These are phyloP conservation scores for Calliopum simillimum DNA, from an alignment of 2,888 invertebrate genomes.

Conservation along the genomic window DNA sequence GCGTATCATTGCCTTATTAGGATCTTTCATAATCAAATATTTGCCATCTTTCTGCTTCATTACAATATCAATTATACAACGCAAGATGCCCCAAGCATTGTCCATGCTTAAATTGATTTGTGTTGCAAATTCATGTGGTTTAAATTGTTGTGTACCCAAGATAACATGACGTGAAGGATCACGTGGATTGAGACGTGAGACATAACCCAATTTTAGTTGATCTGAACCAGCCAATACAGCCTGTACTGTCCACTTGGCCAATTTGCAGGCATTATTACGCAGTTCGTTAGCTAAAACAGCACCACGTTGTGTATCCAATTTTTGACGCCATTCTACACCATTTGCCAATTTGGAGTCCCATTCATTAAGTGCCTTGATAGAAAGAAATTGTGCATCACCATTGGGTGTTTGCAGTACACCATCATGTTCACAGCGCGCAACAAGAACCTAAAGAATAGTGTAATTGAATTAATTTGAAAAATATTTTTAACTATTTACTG, in stretches of 20 bases:
- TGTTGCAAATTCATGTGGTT: conserved; percentile 97
- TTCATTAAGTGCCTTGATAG: conserved; percentile 97
- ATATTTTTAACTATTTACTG: conserved; percentile 54
- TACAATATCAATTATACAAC: conserved; percentile 96
- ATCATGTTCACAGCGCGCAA: conserved; percentile 97
- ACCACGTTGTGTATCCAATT: conserved; percentile 96
- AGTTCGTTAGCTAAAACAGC: conserved; percentile 98
- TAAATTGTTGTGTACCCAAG: conserved; percentile 97
- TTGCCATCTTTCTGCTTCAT: conserved; percentile 97
- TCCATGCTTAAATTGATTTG: conserved; percentile 99
- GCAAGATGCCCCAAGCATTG: conserved; percentile 98
- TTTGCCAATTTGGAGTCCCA: conserved; percentile 98
- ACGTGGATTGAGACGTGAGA: conserved; percentile 92
- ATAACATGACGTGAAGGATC: conserved; percentile 97
- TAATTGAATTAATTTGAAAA: background rate
- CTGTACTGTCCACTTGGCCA: conserved; percentile 99
- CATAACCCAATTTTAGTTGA: conserved; percentile 98
- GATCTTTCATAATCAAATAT: conserved; percentile 98
- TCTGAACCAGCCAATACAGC: conserved; percentile 95
- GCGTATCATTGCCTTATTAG: conserved; percentile 97
- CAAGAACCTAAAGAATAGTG: conserved; percentile 72
- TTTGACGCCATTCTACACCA: conserved; percentile 98
- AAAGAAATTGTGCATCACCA: conserved; percentile 91
- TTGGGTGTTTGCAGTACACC: conserved; percentile 89
- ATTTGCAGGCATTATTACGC: conserved; percentile 98